phyloP scores from a whole-genome alignment of 2,888 invertebrate species.

The Platycnemis pennipes region DNA sequence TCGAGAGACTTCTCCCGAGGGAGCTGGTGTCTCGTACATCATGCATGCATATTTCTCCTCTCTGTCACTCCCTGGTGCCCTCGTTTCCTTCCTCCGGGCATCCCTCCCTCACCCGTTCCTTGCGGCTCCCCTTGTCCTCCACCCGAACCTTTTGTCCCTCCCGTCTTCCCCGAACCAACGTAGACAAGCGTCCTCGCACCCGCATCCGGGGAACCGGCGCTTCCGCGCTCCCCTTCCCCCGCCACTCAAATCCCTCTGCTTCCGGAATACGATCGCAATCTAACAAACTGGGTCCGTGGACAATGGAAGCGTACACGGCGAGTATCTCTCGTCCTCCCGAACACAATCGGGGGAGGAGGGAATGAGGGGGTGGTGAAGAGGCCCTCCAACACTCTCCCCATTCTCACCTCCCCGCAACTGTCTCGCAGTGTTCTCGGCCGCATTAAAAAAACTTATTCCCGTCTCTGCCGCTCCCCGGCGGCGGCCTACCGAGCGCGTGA shows the following conservation, averaged over 20 bases:
- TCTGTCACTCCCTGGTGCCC: not conserved
- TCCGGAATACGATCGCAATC: conserved; percentile 40
- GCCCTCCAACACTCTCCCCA: not conserved
- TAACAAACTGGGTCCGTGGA: not conserved
- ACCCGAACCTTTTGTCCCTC: not conserved
- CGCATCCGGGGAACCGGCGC: not conserved
- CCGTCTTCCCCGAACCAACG: not conserved
- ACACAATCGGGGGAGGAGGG: not conserved
- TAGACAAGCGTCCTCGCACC: conserved; percentile 31
- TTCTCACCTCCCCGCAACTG: not conserved
- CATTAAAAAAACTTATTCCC: conserved; percentile 4
- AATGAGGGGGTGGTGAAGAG: not conserved
- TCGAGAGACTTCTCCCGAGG: too few species aligned
- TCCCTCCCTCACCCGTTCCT: not conserved
- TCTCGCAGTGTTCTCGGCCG: not conserved
- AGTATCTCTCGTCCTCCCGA: not conserved
- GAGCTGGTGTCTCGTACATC: too few species aligned
- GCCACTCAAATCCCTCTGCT: not conserved
- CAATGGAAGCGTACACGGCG: not conserved
- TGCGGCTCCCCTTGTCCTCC: not conserved
- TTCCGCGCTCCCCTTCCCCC: not conserved
- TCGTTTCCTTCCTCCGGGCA: not conserved
- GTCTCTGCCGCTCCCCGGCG: not conserved
- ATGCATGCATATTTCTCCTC: not conserved
- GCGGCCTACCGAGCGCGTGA: not conserved